A percentile compares a stretch with the other conserved stretches of the same genome.
Conservation (phyloP, 2,113 vertebrate genomes). For the Spea bombifrons region DNA sequence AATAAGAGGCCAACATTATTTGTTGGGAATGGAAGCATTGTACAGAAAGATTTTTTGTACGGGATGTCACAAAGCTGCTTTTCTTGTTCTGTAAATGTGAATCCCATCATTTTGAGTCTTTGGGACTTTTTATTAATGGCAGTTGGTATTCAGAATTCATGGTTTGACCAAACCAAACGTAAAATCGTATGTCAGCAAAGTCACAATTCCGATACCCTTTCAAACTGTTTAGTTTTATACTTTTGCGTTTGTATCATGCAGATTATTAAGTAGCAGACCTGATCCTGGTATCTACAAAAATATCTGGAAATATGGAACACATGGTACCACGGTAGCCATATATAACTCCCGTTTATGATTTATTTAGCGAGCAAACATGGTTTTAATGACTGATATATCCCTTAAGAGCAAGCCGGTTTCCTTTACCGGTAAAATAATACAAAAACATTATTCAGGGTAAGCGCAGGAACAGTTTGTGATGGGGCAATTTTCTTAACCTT, state of each 20-base stretch:
- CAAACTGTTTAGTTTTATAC: not conserved
- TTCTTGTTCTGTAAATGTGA: too few species aligned
- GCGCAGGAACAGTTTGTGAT: not conserved
- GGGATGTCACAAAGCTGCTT: too few species aligned
- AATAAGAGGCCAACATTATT: too few species aligned
- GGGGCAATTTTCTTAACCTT: not conserved
- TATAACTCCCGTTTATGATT: not conserved
- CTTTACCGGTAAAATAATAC: not conserved
- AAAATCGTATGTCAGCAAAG: too few species aligned
- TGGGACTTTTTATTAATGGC: too few species aligned
- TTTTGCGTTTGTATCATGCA: not conserved
- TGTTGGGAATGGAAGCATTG: too few species aligned
- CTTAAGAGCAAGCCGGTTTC: not conserved
- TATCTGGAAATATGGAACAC: not conserved
- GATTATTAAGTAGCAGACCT: not conserved
- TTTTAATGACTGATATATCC: not conserved
- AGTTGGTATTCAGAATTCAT: too few species aligned
- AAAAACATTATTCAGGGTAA: constrained; percentile 2
- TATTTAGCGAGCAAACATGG: constrained; percentile 23
- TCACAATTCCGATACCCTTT: too few species aligned
- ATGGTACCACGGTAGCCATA: not conserved
- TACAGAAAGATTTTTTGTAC: too few species aligned
- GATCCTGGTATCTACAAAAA: not conserved
- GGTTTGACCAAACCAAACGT: too few species aligned
- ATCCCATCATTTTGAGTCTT: too few species aligned